Percentiles rank a stretch among this genome's conserved stretches.
Evolutionary conservation across 2,888 invertebrate genomes (phyloP).

Genomic region (Apamea epomidion): DNA sequence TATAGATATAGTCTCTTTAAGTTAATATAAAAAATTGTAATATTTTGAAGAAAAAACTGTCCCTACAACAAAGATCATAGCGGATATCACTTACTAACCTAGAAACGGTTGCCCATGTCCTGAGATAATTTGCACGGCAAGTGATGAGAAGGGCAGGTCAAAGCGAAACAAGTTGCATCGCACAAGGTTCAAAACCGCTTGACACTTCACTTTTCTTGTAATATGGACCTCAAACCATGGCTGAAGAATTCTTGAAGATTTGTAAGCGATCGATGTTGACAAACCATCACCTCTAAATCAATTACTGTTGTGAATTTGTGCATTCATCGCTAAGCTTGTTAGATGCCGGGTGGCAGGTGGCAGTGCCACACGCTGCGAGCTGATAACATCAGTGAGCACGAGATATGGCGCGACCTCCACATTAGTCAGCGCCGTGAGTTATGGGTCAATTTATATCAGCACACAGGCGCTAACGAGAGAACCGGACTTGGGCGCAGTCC

Average conservation of each 20-base stretch:
- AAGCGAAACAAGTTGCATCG: neutral
- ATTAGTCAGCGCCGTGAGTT: neutral
- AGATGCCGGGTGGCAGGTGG: neutral
- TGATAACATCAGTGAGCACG: conserved; percentile 9
- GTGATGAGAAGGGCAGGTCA: neutral
- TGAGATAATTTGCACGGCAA: neutral
- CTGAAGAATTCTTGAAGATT: neutral
- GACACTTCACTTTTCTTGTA: neutral
- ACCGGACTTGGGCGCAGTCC: neutral
- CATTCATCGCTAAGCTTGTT: neutral
- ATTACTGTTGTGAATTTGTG: neutral
- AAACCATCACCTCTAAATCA: neutral
- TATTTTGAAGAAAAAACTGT: neutral
- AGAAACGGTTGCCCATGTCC: no score
- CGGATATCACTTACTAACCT: neutral
- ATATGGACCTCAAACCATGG: neutral
- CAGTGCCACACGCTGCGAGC: neutral
- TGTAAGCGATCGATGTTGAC: neutral
- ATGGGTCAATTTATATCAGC: conserved; percentile 4
- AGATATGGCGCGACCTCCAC: conserved; percentile 13
- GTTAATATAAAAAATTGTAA: neutral
- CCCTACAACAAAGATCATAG: neutral
- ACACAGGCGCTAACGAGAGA: neutral
- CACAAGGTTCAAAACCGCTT: neutral
- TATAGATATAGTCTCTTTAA: neutral